phyloP scores from a whole-genome alignment of 2,797 vertebrate species.

The Martes flavigula region DNA sequence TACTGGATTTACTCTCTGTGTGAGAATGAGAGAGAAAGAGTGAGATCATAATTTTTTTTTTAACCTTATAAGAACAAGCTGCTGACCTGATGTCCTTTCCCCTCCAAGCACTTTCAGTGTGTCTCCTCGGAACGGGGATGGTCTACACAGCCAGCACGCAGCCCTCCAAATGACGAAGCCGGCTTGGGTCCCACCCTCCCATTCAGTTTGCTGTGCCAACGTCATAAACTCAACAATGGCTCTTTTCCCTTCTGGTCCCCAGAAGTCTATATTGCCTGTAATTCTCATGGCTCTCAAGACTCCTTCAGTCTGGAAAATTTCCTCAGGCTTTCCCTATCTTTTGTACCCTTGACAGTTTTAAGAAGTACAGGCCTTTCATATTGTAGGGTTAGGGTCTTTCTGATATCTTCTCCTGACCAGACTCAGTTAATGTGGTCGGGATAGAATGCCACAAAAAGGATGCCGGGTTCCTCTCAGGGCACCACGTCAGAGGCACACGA shows the following conservation, averaged over 20 bases:
- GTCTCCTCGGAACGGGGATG: neutral
- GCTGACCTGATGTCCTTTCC: neutral
- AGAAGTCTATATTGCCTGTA: neutral
- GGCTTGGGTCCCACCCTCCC: neutral
- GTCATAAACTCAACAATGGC: neutral
- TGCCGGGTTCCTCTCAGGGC: neutral
- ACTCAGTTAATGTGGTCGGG: neutral
- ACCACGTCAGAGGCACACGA: neutral
- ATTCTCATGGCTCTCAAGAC: conserved; percentile 15
- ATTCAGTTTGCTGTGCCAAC: neutral
- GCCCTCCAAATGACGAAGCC: neutral
- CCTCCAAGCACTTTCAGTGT: neutral
- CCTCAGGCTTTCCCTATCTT: neutral
- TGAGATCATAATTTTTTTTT: neutral
- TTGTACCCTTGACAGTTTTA: conserved; percentile 4
- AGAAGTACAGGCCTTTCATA: neutral
- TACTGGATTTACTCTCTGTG: neutral
- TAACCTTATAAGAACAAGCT: neutral
- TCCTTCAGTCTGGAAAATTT: neutral
- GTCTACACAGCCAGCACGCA: neutral
- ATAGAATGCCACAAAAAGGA: neutral
- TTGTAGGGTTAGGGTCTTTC: neutral
- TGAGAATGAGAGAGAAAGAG: neutral
- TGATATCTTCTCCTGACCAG: neutral
- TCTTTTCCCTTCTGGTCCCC: neutral